phyloP scores from a whole-genome alignment of 2,888 invertebrate species.

The Sphinx pinastri region DNA sequence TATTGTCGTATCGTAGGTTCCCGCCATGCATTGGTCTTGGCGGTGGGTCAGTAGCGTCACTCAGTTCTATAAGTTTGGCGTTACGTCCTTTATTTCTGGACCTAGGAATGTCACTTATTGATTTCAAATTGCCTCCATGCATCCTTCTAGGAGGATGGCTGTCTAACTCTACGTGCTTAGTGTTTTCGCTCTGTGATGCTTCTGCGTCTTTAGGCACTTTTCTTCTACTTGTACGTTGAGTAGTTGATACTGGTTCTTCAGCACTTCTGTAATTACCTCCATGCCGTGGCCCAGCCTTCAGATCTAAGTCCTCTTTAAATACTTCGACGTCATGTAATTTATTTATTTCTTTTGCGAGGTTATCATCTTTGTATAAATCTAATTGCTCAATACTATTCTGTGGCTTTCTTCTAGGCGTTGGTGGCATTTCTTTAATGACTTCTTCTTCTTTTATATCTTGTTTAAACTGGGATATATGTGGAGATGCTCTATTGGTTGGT shows the following conservation, averaged over 20 bases:
- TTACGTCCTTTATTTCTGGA: slow-evolving; percentile 48
- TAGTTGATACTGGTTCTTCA: slow-evolving; percentile 38
- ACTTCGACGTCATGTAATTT: slow-evolving; percentile 74
- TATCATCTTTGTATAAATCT: slow-evolving; percentile 72
- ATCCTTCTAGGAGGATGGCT: slow-evolving; percentile 42
- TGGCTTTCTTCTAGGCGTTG: slow-evolving; percentile 45
- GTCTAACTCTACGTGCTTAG: slow-evolving; percentile 52
- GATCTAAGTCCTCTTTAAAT: slow-evolving; percentile 64
- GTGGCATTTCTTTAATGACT: slow-evolving; percentile 70
- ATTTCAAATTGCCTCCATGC: slow-evolving; percentile 55
- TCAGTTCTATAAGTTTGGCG: slow-evolving; percentile 57
- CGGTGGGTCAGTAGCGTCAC: slow-evolving; percentile 40
- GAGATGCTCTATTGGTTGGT: slow-evolving; percentile 64
- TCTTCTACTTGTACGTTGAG: slow-evolving; percentile 28
- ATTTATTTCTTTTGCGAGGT: slow-evolving; percentile 72
- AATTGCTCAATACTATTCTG: slow-evolving; percentile 60
- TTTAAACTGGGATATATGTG: slow-evolving; percentile 68
- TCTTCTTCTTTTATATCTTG: slow-evolving; percentile 76
- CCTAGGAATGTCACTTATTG: slow-evolving; percentile 42
- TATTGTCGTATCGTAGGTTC: slow-evolving; percentile 52
- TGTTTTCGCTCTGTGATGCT: slow-evolving; percentile 62
- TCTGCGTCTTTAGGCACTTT: slow-evolving; percentile 53
- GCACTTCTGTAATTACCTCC: slow-evolving; percentile 76
- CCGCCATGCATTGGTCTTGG: slow-evolving; percentile 57
- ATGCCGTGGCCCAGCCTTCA: slow-evolving; percentile 67